Base-by-base conservation (phyloP, 1,140 invertebrate species). In the Gonatopus flavifemur region DNA sequence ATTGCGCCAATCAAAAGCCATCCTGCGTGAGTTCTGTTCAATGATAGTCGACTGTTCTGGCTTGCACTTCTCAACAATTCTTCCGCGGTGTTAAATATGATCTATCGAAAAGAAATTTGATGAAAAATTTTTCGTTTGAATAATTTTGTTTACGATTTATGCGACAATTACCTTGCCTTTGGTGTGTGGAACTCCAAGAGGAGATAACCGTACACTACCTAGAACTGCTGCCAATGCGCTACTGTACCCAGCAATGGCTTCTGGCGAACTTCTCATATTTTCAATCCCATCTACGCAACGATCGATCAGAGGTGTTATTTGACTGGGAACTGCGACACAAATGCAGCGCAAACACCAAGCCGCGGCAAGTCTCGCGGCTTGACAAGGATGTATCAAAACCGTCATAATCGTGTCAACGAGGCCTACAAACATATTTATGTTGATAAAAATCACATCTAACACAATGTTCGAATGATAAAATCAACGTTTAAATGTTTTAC, bases 1-100 rank as follows among this genome's bases (percentile, higher is more conserved):
- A 99, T 91, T 45, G 96, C 89, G 31, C 94, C 95, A 64, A 99
- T 94, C 15, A 99, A 78, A 15, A 98, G 82, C 98, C 98, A 99
- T 12, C 96, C 97, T 46, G 96, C 94, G 70, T 96, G 93, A 28
- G 95, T 98, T 72, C 95, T 84, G 69, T 95, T 93, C 35, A 97
- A 82, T 9, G 96, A 97, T 44, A 99, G 80, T 49, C 95, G 84
- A 74, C 93, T 95, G 76, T 96, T 98, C 79, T 98, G 96, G 67
- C 89, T 94, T n/a, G 97, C 96, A 58, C 94, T 97, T 64, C 96
- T 83, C 16, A 99, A 79, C 40, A 99, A 75, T 71, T 99, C 96
- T 81, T 99, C 97, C 18, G 95, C 96, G 28, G 95, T 91, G 70
- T 94, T 95, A 72, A 99, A 98, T 35, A 98, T 93, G 59, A 90